A percentile compares a stretch with the other conserved stretches of the same genome.
Conservation (phyloP, 2,113 vertebrate genomes). For the Fregetta grallaria region DNA sequence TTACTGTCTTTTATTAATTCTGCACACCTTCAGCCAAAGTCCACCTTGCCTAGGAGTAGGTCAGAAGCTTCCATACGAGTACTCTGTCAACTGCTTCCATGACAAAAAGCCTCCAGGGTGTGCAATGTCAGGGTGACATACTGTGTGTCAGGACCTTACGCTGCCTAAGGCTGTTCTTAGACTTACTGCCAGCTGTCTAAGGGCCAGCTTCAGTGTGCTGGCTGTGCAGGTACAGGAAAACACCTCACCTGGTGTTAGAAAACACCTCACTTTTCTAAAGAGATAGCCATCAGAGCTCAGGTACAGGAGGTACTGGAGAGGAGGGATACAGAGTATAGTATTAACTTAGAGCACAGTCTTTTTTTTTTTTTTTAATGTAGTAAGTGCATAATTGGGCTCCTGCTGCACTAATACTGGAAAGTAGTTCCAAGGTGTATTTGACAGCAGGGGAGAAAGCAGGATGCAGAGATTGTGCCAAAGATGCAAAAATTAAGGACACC, state of each 20-base stretch:
- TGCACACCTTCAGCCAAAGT: neutral
- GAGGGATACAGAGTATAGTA: neutral
- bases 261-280: neutral
- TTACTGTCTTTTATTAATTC: neutral
- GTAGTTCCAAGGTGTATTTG: neutral
- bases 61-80: neutral
- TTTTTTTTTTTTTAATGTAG: neutral
- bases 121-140: neutral
- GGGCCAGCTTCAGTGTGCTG: neutral
- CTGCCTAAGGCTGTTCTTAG: neutral
- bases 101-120: neutral
- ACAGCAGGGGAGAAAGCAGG: neutral
- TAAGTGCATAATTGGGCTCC: neutral
- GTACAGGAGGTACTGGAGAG: neutral
- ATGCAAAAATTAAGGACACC: neutral
- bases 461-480: neutral
- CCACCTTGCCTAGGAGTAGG: neutral
- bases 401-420: neutral
- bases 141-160: neutral
- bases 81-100: neutral
- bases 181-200: neutral
- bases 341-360: neutral
- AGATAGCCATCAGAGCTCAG: neutral
- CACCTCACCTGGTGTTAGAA: neutral
- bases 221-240: neutral